Percentiles rank a stretch among this genome's conserved stretches.
phyloP scores from a whole-genome alignment of 2,797 vertebrate genomes.

The Protonibea diacanthus region DNA sequence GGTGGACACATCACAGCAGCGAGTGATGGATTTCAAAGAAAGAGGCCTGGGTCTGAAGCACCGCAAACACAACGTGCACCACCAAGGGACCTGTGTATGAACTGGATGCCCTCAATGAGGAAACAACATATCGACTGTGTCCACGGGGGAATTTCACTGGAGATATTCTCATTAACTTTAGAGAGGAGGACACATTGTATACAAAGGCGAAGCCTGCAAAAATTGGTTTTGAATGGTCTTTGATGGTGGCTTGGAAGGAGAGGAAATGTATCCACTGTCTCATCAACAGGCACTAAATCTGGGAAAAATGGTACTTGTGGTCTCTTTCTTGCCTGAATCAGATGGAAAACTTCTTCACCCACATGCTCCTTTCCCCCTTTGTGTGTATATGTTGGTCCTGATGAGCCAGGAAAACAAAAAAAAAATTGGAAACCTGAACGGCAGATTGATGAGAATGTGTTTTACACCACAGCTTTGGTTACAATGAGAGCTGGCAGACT shows the following conservation, averaged over 20 bases:
- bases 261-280: not conserved
- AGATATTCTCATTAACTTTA: conserved; percentile 10
- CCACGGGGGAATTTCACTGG: conserved; percentile 6
- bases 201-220: conserved; percentile 1
- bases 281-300: not conserved
- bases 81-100: conserved; percentile 96
- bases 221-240: conserved; percentile 7
- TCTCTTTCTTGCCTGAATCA: not conserved
- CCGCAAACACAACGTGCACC: conserved; percentile 90
- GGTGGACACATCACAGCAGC: conserved; percentile 93
- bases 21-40: conserved; percentile 90
- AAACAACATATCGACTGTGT: not conserved
- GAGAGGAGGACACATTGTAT: not conserved
- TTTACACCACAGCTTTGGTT: conserved; percentile 18
- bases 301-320: not conserved
- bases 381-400: conserved; percentile 11
- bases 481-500: conserved; percentile 18
- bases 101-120: conserved; percentile 30
- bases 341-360: conserved; percentile 12
- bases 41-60: conserved; percentile 91
- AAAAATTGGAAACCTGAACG: conserved; percentile 8
- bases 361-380: not conserved
- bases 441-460: conserved; percentile 25
- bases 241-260: not conserved
- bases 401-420: conserved; percentile 24